phyloP scores from a whole-genome alignment of 23 tunicate species.

The Clavelina lepadiformis region DNA sequence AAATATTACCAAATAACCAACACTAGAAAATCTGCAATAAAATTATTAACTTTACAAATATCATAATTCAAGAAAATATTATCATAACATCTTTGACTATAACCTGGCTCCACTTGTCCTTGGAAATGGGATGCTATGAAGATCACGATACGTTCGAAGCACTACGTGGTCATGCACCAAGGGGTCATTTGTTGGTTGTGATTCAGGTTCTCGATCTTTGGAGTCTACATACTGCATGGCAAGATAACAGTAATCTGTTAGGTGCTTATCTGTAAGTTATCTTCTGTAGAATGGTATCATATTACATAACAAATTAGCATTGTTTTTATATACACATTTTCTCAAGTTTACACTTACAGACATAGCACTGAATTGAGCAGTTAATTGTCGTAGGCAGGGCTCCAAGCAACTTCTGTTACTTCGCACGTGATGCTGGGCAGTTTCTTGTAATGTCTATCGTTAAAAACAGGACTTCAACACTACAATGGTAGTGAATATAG shows the following conservation, averaged over 20 bases:
- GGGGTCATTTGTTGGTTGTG: no score
- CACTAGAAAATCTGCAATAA: slow-evolving; percentile 57
- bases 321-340: no score
- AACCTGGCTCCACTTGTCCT: slow-evolving; percentile 88
- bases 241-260: no score
- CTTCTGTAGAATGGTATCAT: no score
- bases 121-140: slow-evolving; percentile 70
- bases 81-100: background rate
- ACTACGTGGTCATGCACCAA: slow-evolving; percentile 1
- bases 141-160: slow-evolving; percentile 23
- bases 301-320: no score
- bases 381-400: slow-evolving; percentile 58
- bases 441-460: slow-evolving; percentile 51
- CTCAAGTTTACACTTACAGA: no score
- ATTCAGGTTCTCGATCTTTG: no score
- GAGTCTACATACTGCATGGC: no score
- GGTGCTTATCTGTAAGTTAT: no score
- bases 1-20: slow-evolving; percentile 72
- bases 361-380: slow-evolving; percentile 40
- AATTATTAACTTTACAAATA: background rate
- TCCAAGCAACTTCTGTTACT: slow-evolving; percentile 62
- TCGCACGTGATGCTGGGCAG: slow-evolving; percentile 62
- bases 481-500: no score
- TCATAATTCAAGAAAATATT: background rate
- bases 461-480: no score